A percentile compares a stretch with the other conserved stretches of the same genome.
phyloP scores from a whole-genome alignment of 2,888 invertebrate genomes.

The Idaea aversata region DNA sequence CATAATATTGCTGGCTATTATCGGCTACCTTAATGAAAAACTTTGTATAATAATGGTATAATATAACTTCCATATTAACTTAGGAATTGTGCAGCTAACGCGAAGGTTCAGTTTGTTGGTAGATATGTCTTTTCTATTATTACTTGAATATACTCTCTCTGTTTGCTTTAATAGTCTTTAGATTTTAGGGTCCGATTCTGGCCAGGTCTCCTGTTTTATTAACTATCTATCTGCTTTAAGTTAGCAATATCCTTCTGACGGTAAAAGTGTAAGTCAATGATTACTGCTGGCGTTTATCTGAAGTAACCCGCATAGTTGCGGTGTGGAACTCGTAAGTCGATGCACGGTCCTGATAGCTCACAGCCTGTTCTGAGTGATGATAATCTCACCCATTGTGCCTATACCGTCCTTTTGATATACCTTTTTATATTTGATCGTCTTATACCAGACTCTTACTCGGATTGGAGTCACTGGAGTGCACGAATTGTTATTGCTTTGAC shows the following conservation, averaged over 20 bases:
- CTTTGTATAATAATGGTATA: too few relatives aligned
- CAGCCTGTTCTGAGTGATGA: constrained; percentile 35
- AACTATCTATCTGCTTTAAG: not conserved
- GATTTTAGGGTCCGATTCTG: too few relatives aligned
- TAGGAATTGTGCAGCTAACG: not conserved
- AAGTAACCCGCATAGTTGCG: constrained; percentile 13
- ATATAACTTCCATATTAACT: not conserved
- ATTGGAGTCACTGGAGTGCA: not conserved
- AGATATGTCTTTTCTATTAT: not conserved
- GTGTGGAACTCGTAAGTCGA: constrained; percentile 46
- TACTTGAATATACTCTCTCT: not conserved
- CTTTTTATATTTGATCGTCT: constrained; percentile 15
- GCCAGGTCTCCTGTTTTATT: not conserved
- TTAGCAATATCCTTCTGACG: not conserved
- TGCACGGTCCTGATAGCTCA: constrained; percentile 52
- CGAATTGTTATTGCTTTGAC: not conserved
- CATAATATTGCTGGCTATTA: not conserved
- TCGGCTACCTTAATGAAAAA: not conserved
- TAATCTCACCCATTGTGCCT: constrained; percentile 42
- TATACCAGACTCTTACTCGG: not conserved
- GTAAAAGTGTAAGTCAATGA: constrained; percentile 2
- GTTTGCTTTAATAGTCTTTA: not conserved
- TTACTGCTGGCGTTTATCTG: constrained; percentile 14
- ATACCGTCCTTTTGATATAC: constrained; percentile 21
- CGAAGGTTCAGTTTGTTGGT: not conserved